Evolutionary conservation across 2,888 invertebrate genomes (phyloP).

Genomic region (Teleogryllus oceanicus): DNA sequence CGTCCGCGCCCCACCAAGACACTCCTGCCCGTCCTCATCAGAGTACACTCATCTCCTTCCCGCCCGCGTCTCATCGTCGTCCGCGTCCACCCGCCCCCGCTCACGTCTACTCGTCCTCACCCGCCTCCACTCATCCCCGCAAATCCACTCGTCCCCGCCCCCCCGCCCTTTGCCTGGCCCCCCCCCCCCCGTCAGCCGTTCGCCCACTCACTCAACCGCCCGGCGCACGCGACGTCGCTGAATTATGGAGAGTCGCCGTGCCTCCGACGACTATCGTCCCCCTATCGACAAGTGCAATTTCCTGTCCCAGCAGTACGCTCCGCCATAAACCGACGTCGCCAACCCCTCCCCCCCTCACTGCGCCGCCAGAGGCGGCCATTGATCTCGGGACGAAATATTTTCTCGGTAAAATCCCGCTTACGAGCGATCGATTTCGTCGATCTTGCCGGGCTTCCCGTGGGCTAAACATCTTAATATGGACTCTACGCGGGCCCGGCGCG

Average conservation of each 20-base stretch:
- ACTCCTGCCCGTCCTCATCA: too few species aligned
- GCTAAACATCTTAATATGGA: neutral
- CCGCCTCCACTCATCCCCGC: too few species aligned
- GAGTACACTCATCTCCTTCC: too few species aligned
- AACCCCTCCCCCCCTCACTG: neutral
- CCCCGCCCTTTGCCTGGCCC: too few species aligned
- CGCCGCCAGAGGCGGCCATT: neutral
- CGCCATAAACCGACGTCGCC: neutral
- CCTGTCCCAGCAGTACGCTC: neutral
- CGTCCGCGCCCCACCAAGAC: too few species aligned
- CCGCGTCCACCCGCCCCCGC: too few species aligned
- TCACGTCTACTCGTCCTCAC: too few species aligned
- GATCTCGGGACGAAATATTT: neutral
- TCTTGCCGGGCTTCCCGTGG: neutral
- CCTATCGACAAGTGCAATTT: constrained; percentile 18
- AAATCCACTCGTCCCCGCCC: too few species aligned
- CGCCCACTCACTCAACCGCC: neutral
- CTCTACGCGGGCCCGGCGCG: neutral
- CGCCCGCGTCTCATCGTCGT: too few species aligned
- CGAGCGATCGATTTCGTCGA: constrained; percentile 5
- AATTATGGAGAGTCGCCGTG: neutral
- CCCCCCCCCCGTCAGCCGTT: neutral
- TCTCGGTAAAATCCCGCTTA: neutral
- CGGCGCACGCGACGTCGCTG: neutral
- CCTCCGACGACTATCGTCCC: constrained; percentile 18